phyloP scores from a whole-genome alignment of 2,888 invertebrate species.

The Leptinotarsa haldemani region DNA sequence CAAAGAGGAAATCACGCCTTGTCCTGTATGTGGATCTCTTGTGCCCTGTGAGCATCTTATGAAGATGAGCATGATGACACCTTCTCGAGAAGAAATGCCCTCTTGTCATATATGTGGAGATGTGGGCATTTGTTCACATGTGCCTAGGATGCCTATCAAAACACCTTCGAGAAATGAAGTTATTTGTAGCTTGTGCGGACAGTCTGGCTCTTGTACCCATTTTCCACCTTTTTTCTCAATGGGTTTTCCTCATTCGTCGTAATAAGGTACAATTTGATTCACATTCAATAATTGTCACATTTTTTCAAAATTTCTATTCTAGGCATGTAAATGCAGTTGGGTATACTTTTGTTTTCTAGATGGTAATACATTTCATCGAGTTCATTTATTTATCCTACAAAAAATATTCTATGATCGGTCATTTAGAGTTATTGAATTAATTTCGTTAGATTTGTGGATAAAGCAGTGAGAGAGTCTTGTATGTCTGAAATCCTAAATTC shows the following conservation, averaged over 20 bases:
- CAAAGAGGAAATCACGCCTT: slow-evolving; percentile 25
- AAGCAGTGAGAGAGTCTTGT: too few species aligned
- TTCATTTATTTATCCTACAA: too few species aligned
- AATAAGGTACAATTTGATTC: not conserved
- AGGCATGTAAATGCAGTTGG: too few species aligned
- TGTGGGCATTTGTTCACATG: slow-evolving; percentile 31
- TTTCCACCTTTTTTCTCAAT: slow-evolving; percentile 32
- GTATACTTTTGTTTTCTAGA: too few species aligned
- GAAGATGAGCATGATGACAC: slow-evolving; percentile 40
- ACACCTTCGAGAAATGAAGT: slow-evolving; percentile 22
- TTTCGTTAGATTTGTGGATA: too few species aligned
- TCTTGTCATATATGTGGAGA: slow-evolving; percentile 38
- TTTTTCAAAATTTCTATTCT: too few species aligned
- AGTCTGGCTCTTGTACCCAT: slow-evolving; percentile 31
- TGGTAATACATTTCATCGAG: too few species aligned
- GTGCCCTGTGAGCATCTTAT: slow-evolving; percentile 35
- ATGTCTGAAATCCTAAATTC: too few species aligned
- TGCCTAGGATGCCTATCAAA: slow-evolving; percentile 24
- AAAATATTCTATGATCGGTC: too few species aligned
- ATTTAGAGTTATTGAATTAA: too few species aligned
- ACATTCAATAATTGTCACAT: not conserved
- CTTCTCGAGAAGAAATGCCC: slow-evolving; percentile 27
- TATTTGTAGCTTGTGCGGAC: slow-evolving; percentile 35
- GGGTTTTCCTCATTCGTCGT: slow-evolving; percentile 29
- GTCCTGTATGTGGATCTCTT: slow-evolving; percentile 36